Conservation (phyloP, 1,140 invertebrate species). For the Lucilia sericata region DNA sequence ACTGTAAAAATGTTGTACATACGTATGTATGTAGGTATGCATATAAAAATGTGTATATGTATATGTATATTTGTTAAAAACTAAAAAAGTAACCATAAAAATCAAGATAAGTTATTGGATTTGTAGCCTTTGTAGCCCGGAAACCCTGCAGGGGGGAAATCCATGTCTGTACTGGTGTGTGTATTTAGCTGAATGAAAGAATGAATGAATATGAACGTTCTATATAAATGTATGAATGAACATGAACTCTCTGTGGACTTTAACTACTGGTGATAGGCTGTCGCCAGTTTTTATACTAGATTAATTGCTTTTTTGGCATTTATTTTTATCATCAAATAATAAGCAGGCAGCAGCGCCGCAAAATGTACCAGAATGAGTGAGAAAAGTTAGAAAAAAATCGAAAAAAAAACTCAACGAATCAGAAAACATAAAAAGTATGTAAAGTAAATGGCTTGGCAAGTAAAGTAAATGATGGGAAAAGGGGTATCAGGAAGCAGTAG, state of each 20-base stretch:
- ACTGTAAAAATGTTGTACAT: neutral
- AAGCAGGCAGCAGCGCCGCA: neutral
- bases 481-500: neutral
- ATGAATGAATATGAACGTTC: neutral
- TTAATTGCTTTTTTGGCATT: constrained; percentile 21
- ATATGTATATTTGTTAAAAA: neutral
- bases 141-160: neutral
- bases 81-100: constrained; percentile 27
- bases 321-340: constrained; percentile 17
- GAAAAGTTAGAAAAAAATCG: neutral
- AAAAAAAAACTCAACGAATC: neutral
- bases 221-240: neutral
- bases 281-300: constrained; percentile 25
- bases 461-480: too few species aligned
- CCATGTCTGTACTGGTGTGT: neutral
- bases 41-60: neutral
- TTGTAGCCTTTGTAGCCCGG: constrained; percentile 23
- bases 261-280: constrained; percentile 25
- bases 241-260: constrained; percentile 21
- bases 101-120: constrained; percentile 29
- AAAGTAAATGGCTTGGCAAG: neutral
- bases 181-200: neutral
- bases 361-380: neutral
- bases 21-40: neutral
- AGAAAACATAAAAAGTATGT: neutral